Conservation (phyloP, 1,140 invertebrate genomes). For the Macrocentrus cingulum region DNA sequence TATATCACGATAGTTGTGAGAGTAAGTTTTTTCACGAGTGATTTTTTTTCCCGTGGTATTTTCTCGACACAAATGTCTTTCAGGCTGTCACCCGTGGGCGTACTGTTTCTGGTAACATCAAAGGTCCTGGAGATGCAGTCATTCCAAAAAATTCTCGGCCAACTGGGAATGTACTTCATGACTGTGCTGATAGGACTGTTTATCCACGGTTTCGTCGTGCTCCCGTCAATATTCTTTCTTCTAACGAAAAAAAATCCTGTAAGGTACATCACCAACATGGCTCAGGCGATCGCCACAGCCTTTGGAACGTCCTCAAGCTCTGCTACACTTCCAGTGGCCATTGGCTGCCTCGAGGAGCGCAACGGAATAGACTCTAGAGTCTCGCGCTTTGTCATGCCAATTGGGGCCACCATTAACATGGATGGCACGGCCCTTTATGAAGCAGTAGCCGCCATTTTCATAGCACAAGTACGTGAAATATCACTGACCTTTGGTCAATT, state of each 20-base stretch:
- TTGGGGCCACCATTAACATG: constrained; percentile 86
- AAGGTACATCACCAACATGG: constrained; percentile 70
- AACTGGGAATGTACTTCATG: constrained; percentile 80
- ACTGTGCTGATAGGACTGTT: constrained; percentile 78
- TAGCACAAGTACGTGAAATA: constrained; percentile 73
- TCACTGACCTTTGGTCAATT: constrained; percentile 69
- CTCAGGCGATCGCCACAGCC: constrained; percentile 74
- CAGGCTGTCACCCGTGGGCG: constrained; percentile 77
- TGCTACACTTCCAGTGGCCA: constrained; percentile 74
- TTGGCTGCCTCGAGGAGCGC: constrained; percentile 77
- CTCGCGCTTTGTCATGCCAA: constrained; percentile 81
- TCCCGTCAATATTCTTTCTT: constrained; percentile 70
- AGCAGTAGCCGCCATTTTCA: constrained; percentile 83
- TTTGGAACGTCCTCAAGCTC: constrained; percentile 80
- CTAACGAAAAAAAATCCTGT: constrained; percentile 70
- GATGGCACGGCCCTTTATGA: constrained; percentile 85
- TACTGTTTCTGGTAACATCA: constrained; percentile 77
- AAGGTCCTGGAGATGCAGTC: constrained; percentile 81
- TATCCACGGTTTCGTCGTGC: constrained; percentile 75
- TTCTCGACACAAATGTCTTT: no score
- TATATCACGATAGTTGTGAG: no score
- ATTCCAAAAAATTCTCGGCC: constrained; percentile 68
- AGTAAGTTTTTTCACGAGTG: no score
- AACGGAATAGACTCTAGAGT: constrained; percentile 75
- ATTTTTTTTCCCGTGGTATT: no score